These are phyloP conservation scores for Ciconia stormi DNA, from an alignment of 2,113 vertebrate species.

Conservation along the genomic window DNA sequence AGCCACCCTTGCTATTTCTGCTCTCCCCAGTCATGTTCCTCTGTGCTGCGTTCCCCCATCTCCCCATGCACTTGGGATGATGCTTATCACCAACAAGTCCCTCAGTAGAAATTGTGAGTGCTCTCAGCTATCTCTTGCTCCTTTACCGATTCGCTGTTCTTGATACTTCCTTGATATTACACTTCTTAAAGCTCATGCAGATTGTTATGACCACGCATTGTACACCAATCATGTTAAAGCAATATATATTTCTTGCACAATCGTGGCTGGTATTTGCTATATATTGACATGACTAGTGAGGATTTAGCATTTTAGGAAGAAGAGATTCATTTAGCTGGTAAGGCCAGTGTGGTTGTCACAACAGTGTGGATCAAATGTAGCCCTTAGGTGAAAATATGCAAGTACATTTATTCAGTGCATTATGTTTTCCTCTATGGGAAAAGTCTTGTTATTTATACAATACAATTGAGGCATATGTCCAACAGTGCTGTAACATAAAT, in stretches of 20 bases:
- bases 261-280: not conserved
- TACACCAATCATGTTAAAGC: not conserved
- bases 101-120: not conserved
- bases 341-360: constrained; percentile 5
- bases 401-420: constrained; percentile 19
- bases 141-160: not conserved
- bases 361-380: constrained; percentile 17
- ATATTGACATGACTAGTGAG: not conserved
- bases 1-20: not conserved
- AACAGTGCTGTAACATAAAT: not conserved
- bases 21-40: not conserved
- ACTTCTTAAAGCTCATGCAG: not conserved
- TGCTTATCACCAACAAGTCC: not conserved
- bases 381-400: constrained; percentile 51
- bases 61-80: not conserved
- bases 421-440: not conserved
- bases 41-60: not conserved
- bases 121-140: not conserved
- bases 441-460: not conserved
- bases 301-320: constrained; percentile 21
- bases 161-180: not conserved
- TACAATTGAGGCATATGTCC: constrained; percentile 14
- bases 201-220: fast-evolving
- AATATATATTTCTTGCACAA: not conserved
- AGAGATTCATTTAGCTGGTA: constrained; percentile 34